A percentile compares a stretch with the other conserved stretches of the same genome.
Conservation (phyloP, 2,888 invertebrate genomes). For the Odiellus spinosus region DNA sequence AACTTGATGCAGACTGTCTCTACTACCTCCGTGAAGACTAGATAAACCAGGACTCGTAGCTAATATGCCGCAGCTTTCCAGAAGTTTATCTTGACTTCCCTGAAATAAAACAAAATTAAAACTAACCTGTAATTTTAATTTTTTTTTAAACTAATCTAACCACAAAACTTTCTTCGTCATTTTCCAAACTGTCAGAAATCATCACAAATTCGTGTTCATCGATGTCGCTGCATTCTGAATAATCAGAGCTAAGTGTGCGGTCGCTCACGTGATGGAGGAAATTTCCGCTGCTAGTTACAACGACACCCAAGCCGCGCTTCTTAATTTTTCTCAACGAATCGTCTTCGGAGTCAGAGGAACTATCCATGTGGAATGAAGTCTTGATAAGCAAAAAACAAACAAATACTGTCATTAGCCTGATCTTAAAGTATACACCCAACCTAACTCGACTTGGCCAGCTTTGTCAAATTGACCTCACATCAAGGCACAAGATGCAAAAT, state of each 20-base stretch:
- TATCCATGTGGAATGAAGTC: slow-evolving; percentile 11
- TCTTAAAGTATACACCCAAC: too few relatives aligned
- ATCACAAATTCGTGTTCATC: slow-evolving; percentile 14
- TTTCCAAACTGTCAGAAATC: slow-evolving; percentile 12
- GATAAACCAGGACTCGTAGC: slow-evolving; percentile 24
- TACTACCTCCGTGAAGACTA: not conserved
- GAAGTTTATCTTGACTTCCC: slow-evolving; percentile 23
- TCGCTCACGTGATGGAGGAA: slow-evolving; percentile 15
- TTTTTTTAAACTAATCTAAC: too few relatives aligned
- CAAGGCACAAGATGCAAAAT: too few relatives aligned
- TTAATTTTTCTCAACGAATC: slow-evolving; percentile 4
- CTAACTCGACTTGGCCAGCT: too few relatives aligned
- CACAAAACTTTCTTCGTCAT: slow-evolving; percentile 3
- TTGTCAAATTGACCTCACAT: too few relatives aligned
- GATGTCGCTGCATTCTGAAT: slow-evolving; percentile 19
- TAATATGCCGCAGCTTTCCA: slow-evolving; percentile 31
- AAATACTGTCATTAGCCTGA: too few relatives aligned
- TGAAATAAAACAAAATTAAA: not conserved
- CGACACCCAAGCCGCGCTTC: slow-evolving; percentile 4
- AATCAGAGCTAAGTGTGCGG: slow-evolving; percentile 20
- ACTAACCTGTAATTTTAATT: too few relatives aligned
- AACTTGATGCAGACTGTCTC: not conserved
- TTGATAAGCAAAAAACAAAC: too few relatives aligned
- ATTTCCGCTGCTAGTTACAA: not conserved
- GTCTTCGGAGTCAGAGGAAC: slow-evolving; percentile 17